Evolutionary conservation across 2,888 invertebrate genomes (phyloP).

Genomic region (Parapristionchus giblindavisi): DNA sequence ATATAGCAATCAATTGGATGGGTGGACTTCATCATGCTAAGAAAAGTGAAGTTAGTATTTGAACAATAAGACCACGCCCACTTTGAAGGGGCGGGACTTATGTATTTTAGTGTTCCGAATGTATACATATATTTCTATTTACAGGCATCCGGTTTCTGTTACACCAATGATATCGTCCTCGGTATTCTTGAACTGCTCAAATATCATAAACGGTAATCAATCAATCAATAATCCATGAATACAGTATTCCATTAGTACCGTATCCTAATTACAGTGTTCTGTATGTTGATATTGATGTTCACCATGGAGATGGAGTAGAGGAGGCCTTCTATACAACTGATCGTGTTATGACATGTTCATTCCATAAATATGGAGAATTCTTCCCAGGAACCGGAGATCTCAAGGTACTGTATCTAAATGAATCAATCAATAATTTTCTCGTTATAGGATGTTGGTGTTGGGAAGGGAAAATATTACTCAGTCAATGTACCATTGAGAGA

Average conservation of each 20-base stretch:
- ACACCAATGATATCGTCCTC: slow-evolving; percentile 97
- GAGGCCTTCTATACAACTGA: slow-evolving; percentile 89
- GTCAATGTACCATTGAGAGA: slow-evolving; percentile 97
- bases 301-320: slow-evolving; percentile 99
- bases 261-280: slow-evolving; percentile 82
- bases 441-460: slow-evolving; percentile 76
- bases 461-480: slow-evolving; percentile 93
- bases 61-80: not conserved
- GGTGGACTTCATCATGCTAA: slow-evolving; percentile 99
- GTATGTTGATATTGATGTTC: slow-evolving; percentile 99
- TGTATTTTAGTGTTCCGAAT: not conserved
- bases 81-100: not conserved
- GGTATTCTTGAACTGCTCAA: slow-evolving; percentile 95
- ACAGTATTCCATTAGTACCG: not conserved
- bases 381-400: slow-evolving; percentile 93
- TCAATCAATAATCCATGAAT: not conserved
- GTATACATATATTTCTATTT: not conserved
- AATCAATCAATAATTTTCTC: not conserved
- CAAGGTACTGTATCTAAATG: slow-evolving; percentile 62
- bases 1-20: slow-evolving; percentile 99
- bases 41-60: slow-evolving; percentile 81
- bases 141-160: slow-evolving; percentile 93
- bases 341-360: slow-evolving; percentile 78
- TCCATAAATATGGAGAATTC: slow-evolving; percentile 99
- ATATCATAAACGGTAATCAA: slow-evolving; percentile 68